Evolutionary conservation across 2,888 invertebrate genomes (phyloP).

Genomic region (Lymantria dispar): DNA sequence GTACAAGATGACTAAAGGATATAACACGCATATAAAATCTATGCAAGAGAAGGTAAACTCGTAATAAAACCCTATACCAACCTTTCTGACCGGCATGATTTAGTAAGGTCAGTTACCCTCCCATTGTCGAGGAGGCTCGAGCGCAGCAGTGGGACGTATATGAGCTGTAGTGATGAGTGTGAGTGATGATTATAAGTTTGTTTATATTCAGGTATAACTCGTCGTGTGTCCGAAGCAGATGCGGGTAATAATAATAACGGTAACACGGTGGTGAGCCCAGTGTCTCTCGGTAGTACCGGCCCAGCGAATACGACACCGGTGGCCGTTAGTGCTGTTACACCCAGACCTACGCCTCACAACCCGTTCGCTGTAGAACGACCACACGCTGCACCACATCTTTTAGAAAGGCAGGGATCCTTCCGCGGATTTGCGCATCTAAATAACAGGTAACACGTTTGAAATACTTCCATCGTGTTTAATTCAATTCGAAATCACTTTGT

Average conservation of each 20-base stretch:
- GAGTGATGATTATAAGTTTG: no score
- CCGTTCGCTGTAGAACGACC: constrained; percentile 97
- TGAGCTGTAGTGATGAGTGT: no score
- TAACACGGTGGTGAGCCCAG: constrained; percentile 6
- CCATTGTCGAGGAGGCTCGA: no score
- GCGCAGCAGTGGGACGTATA: no score
- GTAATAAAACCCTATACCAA: no score
- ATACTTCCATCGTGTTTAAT: no score
- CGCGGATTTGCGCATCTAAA: constrained; percentile 92
- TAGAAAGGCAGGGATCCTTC: constrained; percentile 97
- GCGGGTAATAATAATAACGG: constrained; percentile 23
- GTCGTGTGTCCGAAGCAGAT: constrained; percentile 69
- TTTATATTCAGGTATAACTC: constrained; percentile 52
- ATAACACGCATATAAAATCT: no score
- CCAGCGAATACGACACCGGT: not conserved
- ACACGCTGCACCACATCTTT: constrained; percentile 96
- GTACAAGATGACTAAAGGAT: no score
- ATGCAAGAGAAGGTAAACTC: no score
- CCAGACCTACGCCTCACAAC: constrained; percentile 84
- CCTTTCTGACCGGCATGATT: no score
- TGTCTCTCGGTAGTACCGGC: not conserved
- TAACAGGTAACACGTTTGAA: constrained; percentile 55
- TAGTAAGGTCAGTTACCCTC: no score
- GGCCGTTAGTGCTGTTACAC: constrained; percentile 28
- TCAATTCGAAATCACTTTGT: no score